Evolutionary conservation across 2,888 invertebrate species (phyloP).

Genomic region (Platypus cylindrus): DNA sequence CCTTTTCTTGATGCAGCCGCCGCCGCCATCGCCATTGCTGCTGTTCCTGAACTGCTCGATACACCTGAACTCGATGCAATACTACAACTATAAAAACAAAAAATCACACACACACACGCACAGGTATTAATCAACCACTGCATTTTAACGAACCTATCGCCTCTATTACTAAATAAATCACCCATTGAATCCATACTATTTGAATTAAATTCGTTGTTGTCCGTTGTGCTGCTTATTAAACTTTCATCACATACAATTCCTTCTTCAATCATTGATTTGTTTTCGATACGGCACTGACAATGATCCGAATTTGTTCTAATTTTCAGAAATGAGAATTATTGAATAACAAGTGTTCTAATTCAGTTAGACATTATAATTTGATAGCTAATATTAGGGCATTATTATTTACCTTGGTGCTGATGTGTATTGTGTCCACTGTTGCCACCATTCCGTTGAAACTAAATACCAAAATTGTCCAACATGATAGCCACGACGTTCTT

Average conservation of each 20-base stretch:
- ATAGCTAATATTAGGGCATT: too few relatives aligned
- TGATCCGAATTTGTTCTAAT: constrained; percentile 29
- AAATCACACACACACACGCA: background rate
- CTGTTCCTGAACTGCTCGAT: constrained; percentile 43
- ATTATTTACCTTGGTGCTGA: constrained; percentile 26
- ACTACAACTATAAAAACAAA: constrained; percentile 26
- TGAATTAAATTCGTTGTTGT: constrained; percentile 33
- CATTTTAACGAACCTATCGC: constrained; percentile 36
- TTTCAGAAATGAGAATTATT: too few relatives aligned
- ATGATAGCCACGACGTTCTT: constrained; percentile 58
- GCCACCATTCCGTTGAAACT: constrained; percentile 79
- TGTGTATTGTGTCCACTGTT: constrained; percentile 63
- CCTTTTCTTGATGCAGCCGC: constrained; percentile 30
- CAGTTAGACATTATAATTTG: background rate
- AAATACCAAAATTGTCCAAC: constrained; percentile 87
- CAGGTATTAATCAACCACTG: background rate
- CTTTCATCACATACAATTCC: constrained; percentile 58
- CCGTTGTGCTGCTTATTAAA: constrained; percentile 43
- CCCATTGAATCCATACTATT: constrained; percentile 49
- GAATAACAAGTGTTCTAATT: background rate
- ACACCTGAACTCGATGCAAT: constrained; percentile 49
- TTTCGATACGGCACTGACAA: constrained; percentile 35
- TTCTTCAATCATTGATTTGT: constrained; percentile 40
- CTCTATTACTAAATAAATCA: constrained; percentile 44
- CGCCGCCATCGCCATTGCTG: too few relatives aligned